A percentile compares a stretch with the other conserved stretches of the same genome.
Conservation (phyloP, 2,113 vertebrate genomes). For the Grammomys surdaster region DNA sequence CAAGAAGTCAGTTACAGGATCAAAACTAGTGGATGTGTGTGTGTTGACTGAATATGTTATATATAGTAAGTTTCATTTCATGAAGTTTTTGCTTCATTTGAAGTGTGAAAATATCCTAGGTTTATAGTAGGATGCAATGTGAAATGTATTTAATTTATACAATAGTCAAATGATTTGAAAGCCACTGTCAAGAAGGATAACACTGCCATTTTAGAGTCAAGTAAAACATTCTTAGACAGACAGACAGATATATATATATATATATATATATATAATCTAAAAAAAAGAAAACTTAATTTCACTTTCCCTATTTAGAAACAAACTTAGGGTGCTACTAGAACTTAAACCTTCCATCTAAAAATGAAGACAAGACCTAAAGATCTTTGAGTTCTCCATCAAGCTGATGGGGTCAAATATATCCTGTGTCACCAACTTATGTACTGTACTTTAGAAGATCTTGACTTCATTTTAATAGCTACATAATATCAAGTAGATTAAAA, state of each 20-base stretch:
- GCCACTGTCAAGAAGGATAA: conserved; percentile 12
- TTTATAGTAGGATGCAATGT: conserved; percentile 4
- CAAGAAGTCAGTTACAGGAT: conserved; percentile 45
- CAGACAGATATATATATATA: no score
- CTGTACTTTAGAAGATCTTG: conserved; percentile 5
- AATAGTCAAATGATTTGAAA: conserved; percentile 41
- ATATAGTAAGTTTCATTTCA: conserved; percentile 38
- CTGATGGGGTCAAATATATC: conserved; percentile 28
- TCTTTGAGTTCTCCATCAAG: neutral
- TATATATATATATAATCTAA: conserved; percentile 14
- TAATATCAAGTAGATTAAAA: neutral
- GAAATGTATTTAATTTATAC: conserved; percentile 49
- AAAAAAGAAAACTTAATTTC: neutral
- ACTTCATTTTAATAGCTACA: conserved; percentile 48
- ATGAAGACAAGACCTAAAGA: neutral
- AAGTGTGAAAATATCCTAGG: conserved; percentile 26
- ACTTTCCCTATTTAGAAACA: conserved; percentile 20
- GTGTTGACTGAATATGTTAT: neutral
- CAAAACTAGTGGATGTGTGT: neutral
- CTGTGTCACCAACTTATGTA: neutral
- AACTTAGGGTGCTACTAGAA: conserved; percentile 43
- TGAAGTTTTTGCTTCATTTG: conserved; percentile 16
- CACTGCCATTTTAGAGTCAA: neutral
- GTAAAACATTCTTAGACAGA: conserved; percentile 29
- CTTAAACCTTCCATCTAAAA: conserved; percentile 44